Evolutionary conservation across 2,797 vertebrate genomes (phyloP), one percentile per base, ranked within the genome.

Genomic region (Schizopygopsis malacanthus): DNA sequence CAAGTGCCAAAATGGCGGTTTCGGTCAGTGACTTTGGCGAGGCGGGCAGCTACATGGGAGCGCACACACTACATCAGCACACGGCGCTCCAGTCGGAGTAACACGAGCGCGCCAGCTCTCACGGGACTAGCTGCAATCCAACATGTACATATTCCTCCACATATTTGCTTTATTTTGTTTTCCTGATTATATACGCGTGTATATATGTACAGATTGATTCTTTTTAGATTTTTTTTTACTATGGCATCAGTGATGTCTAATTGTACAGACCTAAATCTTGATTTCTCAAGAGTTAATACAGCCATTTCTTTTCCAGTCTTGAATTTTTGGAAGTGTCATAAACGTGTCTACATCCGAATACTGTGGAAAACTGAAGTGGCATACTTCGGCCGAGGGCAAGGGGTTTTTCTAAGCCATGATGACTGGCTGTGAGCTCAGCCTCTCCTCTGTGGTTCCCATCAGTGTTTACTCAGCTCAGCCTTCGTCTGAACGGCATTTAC

Each of bases 241-340:
- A 96, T 96, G 96, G 97, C 96, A 96, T 97, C 97, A 97, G 95
- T 97, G 97, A 97, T 97, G 97, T 97, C 97, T 95, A 89, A 41
- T 96, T 96, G 95, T 96, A 96, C 94, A 97, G 96, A 96, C 95
- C 95, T 96, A 54, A 96, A 94, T 97, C 96, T 97, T 97, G 96
- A 95, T 96, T 97, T 96, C 94, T 95, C 96, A 97, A 97, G 96
- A 97, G 94, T 95, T 90, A 90, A 94, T 95, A 95, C 92, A 93
- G 92, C 92, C 92, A 92, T 96, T 96, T 94, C 93, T 91, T 92
- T 92, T 95, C 94, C 94, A 94, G 93, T 96, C 96, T 94, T 96
- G 93, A 94, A 81, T 54, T 54, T 86, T 90, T 89, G 86, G 79
- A 96, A 85, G 94, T 90, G 92, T 94, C 89, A 91, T 69, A 94